Evolutionary conservation across 2,797 vertebrate species (phyloP).

Genomic region (Eleutherodactylus coqui): DNA sequence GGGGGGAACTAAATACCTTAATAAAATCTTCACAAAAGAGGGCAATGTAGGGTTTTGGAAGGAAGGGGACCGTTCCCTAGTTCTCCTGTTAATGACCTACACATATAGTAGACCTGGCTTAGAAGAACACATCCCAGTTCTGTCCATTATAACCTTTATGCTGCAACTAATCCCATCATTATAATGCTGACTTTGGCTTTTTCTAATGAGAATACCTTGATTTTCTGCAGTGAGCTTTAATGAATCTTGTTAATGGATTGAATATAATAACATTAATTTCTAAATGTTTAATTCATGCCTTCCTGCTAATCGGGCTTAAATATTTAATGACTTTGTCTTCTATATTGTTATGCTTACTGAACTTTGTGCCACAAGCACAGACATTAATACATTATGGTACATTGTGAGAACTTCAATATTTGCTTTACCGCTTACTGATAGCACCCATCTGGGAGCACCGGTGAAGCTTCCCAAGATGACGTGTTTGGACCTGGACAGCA

Average conservation of each 20-base stretch:
- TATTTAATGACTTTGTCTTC: not conserved
- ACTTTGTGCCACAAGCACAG: not conserved
- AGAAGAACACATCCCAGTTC: not conserved
- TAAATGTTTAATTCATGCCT: not conserved
- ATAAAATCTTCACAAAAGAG: not conserved
- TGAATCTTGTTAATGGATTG: conserved; percentile 16
- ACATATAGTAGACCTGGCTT: not conserved
- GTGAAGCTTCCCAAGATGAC: conserved; percentile 84
- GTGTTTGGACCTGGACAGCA: conserved; percentile 85
- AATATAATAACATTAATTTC: conserved; percentile 15
- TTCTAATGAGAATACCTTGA: conserved; percentile 9
- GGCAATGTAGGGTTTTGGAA: not conserved
- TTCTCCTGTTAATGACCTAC: not conserved
- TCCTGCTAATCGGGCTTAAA: not conserved
- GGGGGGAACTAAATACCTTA: not conserved
- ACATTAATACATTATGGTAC: not conserved
- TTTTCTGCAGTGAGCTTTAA: not conserved
- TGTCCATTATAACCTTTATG: not conserved
- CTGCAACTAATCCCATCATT: not conserved
- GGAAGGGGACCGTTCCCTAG: not conserved
- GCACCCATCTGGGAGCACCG: conserved; percentile 72
- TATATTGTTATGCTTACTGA: not conserved
- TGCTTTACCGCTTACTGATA: conserved; percentile 59
- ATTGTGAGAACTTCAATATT: not conserved
- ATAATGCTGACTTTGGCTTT: not conserved